Evolutionary conservation across 2,113 vertebrate genomes (phyloP).

Genomic region (Egretta garzetta): DNA sequence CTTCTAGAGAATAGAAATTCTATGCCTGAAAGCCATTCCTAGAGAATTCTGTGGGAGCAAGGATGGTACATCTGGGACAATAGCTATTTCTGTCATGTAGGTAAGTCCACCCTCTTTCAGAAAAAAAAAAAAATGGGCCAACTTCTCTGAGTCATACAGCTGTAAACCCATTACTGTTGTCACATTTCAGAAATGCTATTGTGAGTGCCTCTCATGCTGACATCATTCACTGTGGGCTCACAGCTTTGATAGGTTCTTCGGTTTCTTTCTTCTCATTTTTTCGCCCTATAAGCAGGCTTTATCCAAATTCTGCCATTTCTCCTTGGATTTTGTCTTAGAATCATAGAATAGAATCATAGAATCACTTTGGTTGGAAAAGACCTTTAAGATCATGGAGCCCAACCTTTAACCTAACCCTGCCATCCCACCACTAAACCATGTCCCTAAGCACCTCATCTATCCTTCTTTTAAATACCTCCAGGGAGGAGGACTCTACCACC

Average conservation of each 20-base stretch:
- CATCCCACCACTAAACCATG: too few relatives aligned
- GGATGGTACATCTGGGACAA: neutral
- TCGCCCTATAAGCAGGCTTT: neutral
- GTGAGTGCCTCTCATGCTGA: neutral
- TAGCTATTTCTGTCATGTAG: neutral
- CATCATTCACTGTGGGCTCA: neutral
- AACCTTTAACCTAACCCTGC: too few relatives aligned
- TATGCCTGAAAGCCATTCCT: neutral
- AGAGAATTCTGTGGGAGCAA: neutral
- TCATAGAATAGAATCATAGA: too few relatives aligned
- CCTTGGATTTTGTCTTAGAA: neutral
- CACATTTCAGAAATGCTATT: constrained; percentile 34
- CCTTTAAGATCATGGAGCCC: too few relatives aligned
- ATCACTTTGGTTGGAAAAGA: too few relatives aligned
- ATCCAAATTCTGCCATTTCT: neutral
- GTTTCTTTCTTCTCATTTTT: neutral
- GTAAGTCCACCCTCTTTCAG: neutral
- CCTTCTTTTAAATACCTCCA: too few relatives aligned
- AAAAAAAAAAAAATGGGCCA: neutral
- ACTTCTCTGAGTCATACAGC: neutral
- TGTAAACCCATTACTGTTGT: constrained; percentile 18
- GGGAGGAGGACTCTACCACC: too few relatives aligned
- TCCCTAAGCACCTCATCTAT: too few relatives aligned
- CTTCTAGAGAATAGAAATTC: neutral
- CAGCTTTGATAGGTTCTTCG: neutral